Base-by-base conservation (phyloP, 2,888 invertebrate genomes). In the Fragum fragum region DNA sequence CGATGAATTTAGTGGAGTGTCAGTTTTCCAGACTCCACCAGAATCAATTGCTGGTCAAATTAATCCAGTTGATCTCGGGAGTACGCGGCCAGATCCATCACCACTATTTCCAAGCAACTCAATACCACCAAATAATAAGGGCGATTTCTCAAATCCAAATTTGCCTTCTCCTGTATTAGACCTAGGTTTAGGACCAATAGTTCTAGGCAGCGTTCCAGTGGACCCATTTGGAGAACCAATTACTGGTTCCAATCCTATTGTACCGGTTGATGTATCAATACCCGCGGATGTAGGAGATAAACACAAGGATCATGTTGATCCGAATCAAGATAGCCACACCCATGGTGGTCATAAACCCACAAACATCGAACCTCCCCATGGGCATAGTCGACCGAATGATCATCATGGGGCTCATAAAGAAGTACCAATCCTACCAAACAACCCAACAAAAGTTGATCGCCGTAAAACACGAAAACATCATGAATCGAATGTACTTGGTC, bases 1-100 rank as follows among this genome's bases (percentile, higher is more conserved):
- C 28, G 16, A 28, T n/a, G 57, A 57, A 9, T 61, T 61, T 32
- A 28, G n/a, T 32, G 61, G 61, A 32, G n/a, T 61, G 32, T 28
- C 61, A 2, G 61, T 61, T 7, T 29, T 29, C n/a, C 61, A 61
- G 61, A 61, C 61, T n/a, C 32, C 61, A 32, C 2, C 32, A 16
- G 61, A 32, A 32, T 61, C 36, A 32, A n/a, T 32, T 18, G 14
- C 32, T 14, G 61, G 21, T 61, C 61, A 16, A n/a, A 7, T 3
- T 3, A 29, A 21, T 0, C 29, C 29, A 18, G n/a, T 61, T 1
- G 61, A 61, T 29, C 36, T 61, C 0, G 61, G 61, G 16, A 29
- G 29, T n/a, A 32, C 32, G 32, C 29, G n/a, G 16, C 61, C 26
- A 29, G 61, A 61, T 32, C 61, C 61, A 1, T 61, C 61, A 14